Evolutionary conservation across 2,113 vertebrate genomes (phyloP).

Genomic region (Geococcyx californianus): DNA sequence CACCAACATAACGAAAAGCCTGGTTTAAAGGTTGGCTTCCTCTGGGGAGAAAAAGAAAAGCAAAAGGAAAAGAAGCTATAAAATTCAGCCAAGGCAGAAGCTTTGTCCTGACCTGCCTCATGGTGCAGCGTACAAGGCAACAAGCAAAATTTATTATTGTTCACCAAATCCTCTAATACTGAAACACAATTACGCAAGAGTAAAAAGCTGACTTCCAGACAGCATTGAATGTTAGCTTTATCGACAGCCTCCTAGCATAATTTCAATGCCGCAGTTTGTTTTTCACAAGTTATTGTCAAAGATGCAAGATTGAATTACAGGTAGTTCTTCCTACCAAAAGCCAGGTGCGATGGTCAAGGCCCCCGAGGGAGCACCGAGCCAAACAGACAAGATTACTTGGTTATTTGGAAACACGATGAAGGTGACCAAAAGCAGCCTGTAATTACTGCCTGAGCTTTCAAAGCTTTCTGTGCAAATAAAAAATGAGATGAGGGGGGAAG

Average conservation of each 20-base stretch:
- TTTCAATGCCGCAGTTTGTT: slow-evolving; percentile 10
- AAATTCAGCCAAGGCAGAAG: slow-evolving; percentile 12
- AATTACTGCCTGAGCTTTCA: slow-evolving; percentile 7
- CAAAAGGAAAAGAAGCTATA: neutral
- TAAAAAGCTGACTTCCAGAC: slow-evolving; percentile 22
- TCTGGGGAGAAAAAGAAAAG: neutral
- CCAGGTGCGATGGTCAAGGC: slow-evolving; percentile 20
- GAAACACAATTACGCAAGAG: neutral
- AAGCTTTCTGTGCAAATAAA: neutral
- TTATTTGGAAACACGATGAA: slow-evolving; percentile 41
- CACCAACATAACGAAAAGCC: neutral
- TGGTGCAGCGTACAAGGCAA: neutral
- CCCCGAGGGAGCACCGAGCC: slow-evolving; percentile 6
- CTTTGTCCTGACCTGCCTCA: slow-evolving; percentile 46
- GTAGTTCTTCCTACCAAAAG: slow-evolving; percentile 2
- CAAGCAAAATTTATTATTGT: neutral
- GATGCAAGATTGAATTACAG: slow-evolving; percentile 41
- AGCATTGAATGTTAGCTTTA: neutral
- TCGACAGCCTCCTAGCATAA: neutral
- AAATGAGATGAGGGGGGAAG: neutral
- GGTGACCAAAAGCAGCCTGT: slow-evolving; percentile 3
- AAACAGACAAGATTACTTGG: neutral
- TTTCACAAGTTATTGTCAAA: slow-evolving; percentile 9
- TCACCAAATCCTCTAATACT: neutral
- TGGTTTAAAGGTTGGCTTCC: neutral